Conservation (phyloP, 2,797 vertebrate species). For the Pelodytes ibericus region DNA sequence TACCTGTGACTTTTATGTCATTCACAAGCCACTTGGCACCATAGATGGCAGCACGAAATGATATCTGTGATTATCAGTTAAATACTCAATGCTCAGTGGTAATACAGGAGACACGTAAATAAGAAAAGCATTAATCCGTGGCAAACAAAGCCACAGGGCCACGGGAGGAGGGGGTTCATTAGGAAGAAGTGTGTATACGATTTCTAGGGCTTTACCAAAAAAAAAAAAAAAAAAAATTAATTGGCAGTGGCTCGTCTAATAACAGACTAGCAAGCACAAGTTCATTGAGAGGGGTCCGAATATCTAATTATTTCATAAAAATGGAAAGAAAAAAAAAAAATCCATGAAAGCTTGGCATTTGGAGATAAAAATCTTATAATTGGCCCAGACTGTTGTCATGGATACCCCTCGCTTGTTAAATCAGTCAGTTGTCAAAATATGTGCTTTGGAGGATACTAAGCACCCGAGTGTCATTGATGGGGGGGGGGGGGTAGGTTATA, state of each 20-base stretch:
- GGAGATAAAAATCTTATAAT: background rate
- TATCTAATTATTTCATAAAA: constrained; percentile 14
- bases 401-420: background rate
- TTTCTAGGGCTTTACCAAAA: background rate
- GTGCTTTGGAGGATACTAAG: background rate
- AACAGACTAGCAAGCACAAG: background rate
- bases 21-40: constrained; percentile 62
- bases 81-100: constrained; percentile 55
- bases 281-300: background rate
- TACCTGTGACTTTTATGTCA: constrained; percentile 64
- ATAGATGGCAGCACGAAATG: constrained; percentile 52
- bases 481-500: no score
- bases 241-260: background rate
- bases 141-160: constrained; percentile 15
- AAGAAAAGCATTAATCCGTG: background rate
- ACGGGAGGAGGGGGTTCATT: background rate
- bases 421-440: background rate
- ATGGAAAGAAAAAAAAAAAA: background rate
- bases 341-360: background rate
- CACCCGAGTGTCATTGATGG: no score
- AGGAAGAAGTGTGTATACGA: background rate
- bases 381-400: constrained; percentile 8
- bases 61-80: constrained; percentile 55
- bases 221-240: background rate
- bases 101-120: background rate